Conservation (phyloP, 2,113 vertebrate species). For the Agelaius phoeniceus region DNA sequence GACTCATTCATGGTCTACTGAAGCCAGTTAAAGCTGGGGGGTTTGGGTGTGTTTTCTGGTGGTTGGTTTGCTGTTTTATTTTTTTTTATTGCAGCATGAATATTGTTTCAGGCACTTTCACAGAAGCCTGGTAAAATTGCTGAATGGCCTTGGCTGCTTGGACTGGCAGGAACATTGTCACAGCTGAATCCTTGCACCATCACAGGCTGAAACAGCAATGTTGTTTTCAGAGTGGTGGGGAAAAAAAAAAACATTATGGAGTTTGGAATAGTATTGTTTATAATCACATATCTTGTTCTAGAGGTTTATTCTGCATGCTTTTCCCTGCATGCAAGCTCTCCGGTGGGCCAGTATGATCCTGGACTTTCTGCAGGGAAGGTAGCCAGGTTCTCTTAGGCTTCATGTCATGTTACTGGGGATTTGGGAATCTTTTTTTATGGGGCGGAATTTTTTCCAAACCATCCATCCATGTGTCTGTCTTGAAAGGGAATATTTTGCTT, state of each 20-base stretch:
- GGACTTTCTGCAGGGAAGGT: neutral
- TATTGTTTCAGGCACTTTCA: neutral
- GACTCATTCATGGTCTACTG: neutral
- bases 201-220: neutral
- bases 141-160: neutral
- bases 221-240: neutral
- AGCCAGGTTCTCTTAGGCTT: neutral
- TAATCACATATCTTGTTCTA: neutral
- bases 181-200: neutral
- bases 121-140: neutral
- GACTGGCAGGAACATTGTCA: neutral
- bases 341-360: neutral
- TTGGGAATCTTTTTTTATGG: neutral
- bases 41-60: neutral
- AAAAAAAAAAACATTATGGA: neutral
- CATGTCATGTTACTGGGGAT: neutral
- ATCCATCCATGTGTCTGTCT: neutral
- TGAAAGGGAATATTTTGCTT: neutral
- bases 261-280: neutral
- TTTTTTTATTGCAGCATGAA: neutral
- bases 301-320: neutral
- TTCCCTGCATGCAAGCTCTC: neutral
- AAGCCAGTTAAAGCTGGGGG: neutral
- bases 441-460: neutral
- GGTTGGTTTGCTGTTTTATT: neutral